Conservation (phyloP, 2,113 vertebrate genomes). For the Ictalurus punctatus region DNA sequence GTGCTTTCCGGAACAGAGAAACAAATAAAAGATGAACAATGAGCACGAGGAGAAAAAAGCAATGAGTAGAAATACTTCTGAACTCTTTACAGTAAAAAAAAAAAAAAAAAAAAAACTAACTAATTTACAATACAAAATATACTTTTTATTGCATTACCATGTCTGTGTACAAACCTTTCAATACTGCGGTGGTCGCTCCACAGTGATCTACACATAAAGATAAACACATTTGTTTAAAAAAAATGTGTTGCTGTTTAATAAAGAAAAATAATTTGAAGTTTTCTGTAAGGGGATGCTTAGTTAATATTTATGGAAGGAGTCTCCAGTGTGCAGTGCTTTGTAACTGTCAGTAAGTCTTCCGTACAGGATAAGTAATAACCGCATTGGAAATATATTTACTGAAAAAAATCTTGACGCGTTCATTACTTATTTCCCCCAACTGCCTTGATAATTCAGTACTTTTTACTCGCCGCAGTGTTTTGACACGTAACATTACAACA, state of each 20-base stretch:
- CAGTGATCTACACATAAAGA: no score
- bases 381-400: no score
- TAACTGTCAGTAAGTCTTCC: background rate
- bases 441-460: no score
- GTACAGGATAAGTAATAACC: background rate
- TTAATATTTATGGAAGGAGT: background rate
- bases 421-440: no score
- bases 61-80: background rate
- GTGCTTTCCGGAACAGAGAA: background rate
- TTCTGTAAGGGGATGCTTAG: background rate
- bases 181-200: no score
- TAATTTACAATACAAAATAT: background rate
- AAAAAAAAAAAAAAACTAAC: background rate
- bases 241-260: background rate
- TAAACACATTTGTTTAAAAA: no score
- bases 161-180: background rate
- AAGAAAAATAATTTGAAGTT: background rate
- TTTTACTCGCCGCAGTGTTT: slow-evolving; percentile 68
- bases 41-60: background rate
- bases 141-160: background rate
- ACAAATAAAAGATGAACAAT: background rate
- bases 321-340: background rate
- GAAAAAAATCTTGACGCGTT: no score
- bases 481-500: slow-evolving; percentile 65
- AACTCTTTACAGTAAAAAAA: background rate